phyloP scores from a whole-genome alignment of 2,797 vertebrate species.

The Tokudaia muenninki region DNA sequence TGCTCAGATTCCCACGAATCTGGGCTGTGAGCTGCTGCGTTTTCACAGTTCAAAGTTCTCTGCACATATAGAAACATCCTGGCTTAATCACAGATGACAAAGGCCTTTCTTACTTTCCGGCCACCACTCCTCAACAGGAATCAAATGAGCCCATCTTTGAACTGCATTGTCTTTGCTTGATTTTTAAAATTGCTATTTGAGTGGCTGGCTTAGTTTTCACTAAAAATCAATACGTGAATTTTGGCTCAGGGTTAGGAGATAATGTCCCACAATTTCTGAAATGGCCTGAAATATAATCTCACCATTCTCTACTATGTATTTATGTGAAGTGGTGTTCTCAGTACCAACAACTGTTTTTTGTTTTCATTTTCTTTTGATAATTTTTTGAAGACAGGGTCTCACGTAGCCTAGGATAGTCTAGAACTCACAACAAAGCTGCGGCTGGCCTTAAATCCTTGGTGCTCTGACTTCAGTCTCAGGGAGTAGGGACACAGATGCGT shows the following conservation, averaged over 20 bases:
- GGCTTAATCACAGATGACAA: not conserved
- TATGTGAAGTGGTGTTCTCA: not conserved
- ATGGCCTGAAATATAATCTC: not conserved
- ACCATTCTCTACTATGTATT: not conserved
- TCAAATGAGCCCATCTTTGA: not conserved
- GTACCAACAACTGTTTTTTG: not conserved
- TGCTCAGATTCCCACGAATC: not conserved
- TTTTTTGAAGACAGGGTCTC: not conserved
- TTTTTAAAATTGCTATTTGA: conserved; percentile 37
- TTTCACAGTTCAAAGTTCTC: not conserved
- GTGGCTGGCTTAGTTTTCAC: not conserved
- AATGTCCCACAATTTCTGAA: conserved; percentile 23
- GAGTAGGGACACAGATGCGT: not conserved
- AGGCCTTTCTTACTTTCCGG: not conserved
- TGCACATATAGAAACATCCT: not conserved
- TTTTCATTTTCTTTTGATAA: not conserved
- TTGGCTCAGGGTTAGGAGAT: not conserved
- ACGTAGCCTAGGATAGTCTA: not conserved
- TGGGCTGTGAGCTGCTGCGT: not conserved
- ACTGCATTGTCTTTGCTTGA: not conserved
- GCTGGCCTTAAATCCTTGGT: not conserved
- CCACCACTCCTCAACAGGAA: not conserved
- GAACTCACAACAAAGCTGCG: not conserved
- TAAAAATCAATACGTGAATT: not conserved
- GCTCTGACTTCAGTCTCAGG: not conserved